A percentile compares a stretch with the other conserved stretches of the same genome.
These are phyloP conservation scores for Tympanoctomys barrerae DNA, from an alignment of 2,797 vertebrate species.

Conservation along the genomic window DNA sequence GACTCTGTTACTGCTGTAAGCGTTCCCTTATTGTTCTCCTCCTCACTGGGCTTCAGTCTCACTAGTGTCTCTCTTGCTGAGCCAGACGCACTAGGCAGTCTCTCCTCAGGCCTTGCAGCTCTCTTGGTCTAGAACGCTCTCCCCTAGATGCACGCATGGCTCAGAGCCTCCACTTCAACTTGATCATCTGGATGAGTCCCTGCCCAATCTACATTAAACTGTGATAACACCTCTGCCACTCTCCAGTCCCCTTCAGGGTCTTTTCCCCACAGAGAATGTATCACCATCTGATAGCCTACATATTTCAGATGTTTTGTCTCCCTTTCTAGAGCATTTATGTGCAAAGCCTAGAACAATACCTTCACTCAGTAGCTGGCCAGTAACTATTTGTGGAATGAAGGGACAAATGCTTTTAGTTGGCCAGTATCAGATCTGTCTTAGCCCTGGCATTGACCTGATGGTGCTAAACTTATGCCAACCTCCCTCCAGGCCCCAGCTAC, in stretches of 20 bases:
- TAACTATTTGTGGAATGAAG: conserved; percentile 30
- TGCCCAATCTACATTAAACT: neutral
- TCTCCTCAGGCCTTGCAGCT: neutral
- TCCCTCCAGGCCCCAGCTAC: neutral
- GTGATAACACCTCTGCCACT: neutral
- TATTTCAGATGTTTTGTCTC: conserved; percentile 12
- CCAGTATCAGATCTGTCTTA: neutral
- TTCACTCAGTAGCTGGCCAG: neutral
- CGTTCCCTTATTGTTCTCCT: neutral
- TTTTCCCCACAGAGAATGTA: neutral
- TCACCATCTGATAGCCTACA: neutral
- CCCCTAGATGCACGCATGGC: neutral
- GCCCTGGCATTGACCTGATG: conserved; percentile 7
- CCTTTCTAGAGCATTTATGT: conserved; percentile 46
- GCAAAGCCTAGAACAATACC: conserved; percentile 24
- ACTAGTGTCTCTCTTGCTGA: neutral
- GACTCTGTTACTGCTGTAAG: neutral
- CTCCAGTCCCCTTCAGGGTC: neutral
- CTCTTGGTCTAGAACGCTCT: neutral
- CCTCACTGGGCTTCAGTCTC: neutral
- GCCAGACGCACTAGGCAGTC: neutral
- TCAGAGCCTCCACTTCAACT: neutral
- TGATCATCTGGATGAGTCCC: neutral
- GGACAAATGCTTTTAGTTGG: conserved; percentile 28
- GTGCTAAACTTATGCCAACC: neutral